Evolutionary conservation across 2,888 invertebrate species (phyloP), one percentile per base, ranked within the genome.

Genomic region (Pseudoips prasinana): DNA sequence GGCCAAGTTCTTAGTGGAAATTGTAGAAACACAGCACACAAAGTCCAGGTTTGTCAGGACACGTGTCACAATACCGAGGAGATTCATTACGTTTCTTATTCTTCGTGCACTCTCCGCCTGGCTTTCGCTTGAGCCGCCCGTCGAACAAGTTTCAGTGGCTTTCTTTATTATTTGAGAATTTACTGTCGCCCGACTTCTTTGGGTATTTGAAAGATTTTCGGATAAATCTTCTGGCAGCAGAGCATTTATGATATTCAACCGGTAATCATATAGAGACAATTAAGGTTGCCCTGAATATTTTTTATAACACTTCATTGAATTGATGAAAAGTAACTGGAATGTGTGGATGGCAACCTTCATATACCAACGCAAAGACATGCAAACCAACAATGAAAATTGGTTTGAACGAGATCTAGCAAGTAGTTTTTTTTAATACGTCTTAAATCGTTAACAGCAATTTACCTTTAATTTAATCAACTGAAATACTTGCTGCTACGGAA

Each of bases 331-430:
- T 7, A 46, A 1, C 6, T 40, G 33, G 9, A 39, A 40, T 19
- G 36, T 40, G 27, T 44, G 44, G 27, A 53, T 43, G 18, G 38
- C 46, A 4, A 48, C 4, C 6, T 54, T 48, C 8, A 44, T 7
- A 22, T 53, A 47, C 50, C 44, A 46, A 0, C 46, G 41, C 1
- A 47, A 10, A 27, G 41, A 40, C n/a, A n/a, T n/a, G n/a, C n/a
- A n/a, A n/a, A n/a, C n/a, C n/a, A n/a, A n/a, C n/a, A n/a, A n/a
- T n/a, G n/a, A n/a, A n/a, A n/a, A n/a, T n/a, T n/a, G n/a, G n/a
- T n/a, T n/a, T n/a, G n/a, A n/a, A n/a, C n/a, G n/a, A n/a, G n/a
- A n/a, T n/a, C n/a, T n/a, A n/a, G n/a, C n/a, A n/a, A n/a, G n/a
- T n/a, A n/a, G n/a, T n/a, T n/a, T n/a, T n/a, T n/a, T n/a, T n/a